These are phyloP conservation scores for Amniataba percoides DNA, from an alignment of 2,797 vertebrate species.

Conservation along the genomic window DNA sequence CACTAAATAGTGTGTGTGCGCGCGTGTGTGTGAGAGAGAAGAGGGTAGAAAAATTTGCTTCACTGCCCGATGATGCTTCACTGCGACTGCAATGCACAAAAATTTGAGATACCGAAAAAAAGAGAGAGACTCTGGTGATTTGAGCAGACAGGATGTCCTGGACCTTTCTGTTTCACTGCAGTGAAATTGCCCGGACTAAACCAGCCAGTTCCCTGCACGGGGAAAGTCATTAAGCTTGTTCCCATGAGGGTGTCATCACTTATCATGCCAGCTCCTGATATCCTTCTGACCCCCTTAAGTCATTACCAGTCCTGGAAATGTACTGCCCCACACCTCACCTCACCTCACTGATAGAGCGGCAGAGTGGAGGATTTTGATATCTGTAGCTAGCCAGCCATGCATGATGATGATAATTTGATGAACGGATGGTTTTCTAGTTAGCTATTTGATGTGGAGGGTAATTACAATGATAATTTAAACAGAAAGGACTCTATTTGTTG, in stretches of 20 bases:
- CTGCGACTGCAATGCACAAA: conserved; percentile 9
- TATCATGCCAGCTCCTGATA: conserved; percentile 76
- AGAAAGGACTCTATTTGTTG: conserved; percentile 51
- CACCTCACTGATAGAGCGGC: conserved; percentile 41
- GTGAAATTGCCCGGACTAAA: conserved; percentile 59
- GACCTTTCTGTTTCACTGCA: conserved; percentile 61
- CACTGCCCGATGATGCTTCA: conserved; percentile 11
- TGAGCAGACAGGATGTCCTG: conserved; percentile 42
- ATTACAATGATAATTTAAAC: conserved; percentile 64
- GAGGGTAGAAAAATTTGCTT: not conserved
- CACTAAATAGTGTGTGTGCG: not conserved
- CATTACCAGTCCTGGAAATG: conserved; percentile 71
- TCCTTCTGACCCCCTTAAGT: conserved; percentile 79
- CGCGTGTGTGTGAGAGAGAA: not conserved
- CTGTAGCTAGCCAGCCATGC: conserved; percentile 54
- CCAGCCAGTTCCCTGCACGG: conserved; percentile 52
- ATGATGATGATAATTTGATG: conserved; percentile 66
- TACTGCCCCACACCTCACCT: conserved; percentile 59
- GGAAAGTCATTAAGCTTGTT: conserved; percentile 76
- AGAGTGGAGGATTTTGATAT: conserved; percentile 63
- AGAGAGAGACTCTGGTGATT: conserved; percentile 18
- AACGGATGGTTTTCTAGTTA: conserved; percentile 57
- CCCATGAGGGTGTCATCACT: conserved; percentile 76
- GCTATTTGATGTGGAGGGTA: conserved; percentile 56
- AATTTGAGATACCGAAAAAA: conserved; percentile 20